Base-by-base conservation (phyloP, 2,797 vertebrate genomes). In the Microctenopoma lineatum region DNA sequence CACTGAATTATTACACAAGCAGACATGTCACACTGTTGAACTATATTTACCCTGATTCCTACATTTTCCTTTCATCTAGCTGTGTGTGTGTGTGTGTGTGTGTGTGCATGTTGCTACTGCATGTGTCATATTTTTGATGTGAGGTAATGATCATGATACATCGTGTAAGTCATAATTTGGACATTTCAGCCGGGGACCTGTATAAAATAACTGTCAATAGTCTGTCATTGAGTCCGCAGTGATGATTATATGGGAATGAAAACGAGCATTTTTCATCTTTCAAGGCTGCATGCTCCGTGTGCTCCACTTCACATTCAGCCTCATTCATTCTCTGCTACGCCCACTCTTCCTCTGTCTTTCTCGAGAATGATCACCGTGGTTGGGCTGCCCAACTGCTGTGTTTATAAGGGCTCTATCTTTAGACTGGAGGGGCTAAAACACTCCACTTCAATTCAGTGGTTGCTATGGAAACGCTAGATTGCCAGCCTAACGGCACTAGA, bases 391-490 rank as follows among this genome's bases (percentile, higher is more conserved):
- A 76, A 79, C 66, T 73, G 66, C 42, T 80, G 66, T 75, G 63
- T 72, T 78, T 70, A 39, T 65, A 65, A 71, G 66, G 71, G 73
- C 64, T 87, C 90, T 92, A 92, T 93, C 88, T 92, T 92, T 91
- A 93, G 87, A 80, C 68, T 66, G 45, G 63, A 82, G 83, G 73
- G 73, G 78, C 81, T 82, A 83, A 75, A 87, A 79, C 53, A 50
- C 75, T 62, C 47, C 52, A 81, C 62, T 81, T 82, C 80, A 83
- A 77, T 84, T 81, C 73, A 80, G 85, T 73, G 58, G 93, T 94
- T 93, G 82, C 89, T 86, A 91, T 92, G 84, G 93, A 81, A 85
- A 93, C 89, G 47, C 21, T 2, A 57, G 61, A 81, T 67, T 81
- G 78, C 76, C 73, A 73, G 77, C 78, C 72, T 73, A 60, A 58